Conservation (phyloP, 2,888 invertebrate genomes). For the Sclerodermus sp. region DNA sequence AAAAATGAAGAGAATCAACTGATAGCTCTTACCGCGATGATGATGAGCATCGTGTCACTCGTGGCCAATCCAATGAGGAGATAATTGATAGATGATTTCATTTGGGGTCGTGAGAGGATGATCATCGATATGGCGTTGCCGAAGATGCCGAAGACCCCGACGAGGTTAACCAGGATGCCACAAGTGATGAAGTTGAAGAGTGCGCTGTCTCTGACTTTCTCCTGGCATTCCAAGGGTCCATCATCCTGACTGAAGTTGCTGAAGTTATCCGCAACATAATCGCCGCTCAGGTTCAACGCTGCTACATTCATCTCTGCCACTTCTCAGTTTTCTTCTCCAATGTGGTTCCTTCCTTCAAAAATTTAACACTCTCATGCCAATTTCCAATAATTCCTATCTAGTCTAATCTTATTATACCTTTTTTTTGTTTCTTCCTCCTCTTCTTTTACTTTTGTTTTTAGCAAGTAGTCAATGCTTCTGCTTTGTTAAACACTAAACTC, state of each 20-base stretch:
- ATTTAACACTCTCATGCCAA: no score
- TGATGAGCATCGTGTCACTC: conserved; percentile 88
- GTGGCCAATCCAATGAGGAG: conserved; percentile 90
- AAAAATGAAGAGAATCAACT: no score
- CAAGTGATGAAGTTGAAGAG: conserved; percentile 79
- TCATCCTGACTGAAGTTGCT: conserved; percentile 11
- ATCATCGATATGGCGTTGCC: conserved; percentile 91
- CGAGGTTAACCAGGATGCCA: conserved; percentile 77
- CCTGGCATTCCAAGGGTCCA: conserved; percentile 28
- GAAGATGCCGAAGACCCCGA: conserved; percentile 81
- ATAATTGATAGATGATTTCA: conserved; percentile 95
- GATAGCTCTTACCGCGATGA: conserved; percentile 65
- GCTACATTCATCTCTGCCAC: conserved; percentile 30
- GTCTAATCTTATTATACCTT: no score
- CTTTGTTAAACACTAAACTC: no score
- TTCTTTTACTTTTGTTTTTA: no score
- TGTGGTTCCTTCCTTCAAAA: no score
- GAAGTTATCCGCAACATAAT: conserved; percentile 16
- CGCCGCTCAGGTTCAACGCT: conserved; percentile 3
- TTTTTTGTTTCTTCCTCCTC: conserved; percentile 25
- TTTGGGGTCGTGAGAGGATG: conserved; percentile 88
- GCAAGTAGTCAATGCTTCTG: no score
- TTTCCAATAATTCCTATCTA: no score
- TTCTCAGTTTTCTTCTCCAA: no score
- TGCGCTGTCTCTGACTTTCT: conserved; percentile 43